A percentile compares a stretch with the other conserved stretches of the same genome.
Conservation (phyloP, 2,888 invertebrate genomes). For the Suillia variegata region DNA sequence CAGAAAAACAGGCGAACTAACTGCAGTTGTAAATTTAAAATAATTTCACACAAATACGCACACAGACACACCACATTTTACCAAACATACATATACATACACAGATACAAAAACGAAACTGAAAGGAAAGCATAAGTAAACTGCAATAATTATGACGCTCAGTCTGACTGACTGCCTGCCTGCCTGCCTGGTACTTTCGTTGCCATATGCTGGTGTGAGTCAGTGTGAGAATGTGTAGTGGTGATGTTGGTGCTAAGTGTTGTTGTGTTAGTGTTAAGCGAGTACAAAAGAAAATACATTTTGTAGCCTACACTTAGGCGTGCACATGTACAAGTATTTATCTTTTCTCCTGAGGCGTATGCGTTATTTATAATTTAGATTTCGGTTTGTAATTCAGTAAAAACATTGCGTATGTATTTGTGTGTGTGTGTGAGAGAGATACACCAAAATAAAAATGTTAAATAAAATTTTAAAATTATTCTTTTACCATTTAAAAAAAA, state of each 20-base stretch:
- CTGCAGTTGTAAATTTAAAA: neutral
- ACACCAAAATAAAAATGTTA: too few species aligned
- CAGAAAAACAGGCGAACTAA: too few species aligned
- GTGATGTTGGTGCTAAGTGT: too few species aligned
- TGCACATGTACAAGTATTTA: neutral
- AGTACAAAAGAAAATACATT: neutral
- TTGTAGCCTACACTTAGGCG: neutral
- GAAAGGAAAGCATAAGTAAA: neutral
- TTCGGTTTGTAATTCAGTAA: neutral
- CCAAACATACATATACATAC: neutral
- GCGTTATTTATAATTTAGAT: neutral
- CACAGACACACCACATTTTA: constrained; percentile 1
- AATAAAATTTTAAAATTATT: too few species aligned
- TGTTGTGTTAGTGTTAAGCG: neutral
- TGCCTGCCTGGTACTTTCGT: too few species aligned
- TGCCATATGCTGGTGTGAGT: too few species aligned
- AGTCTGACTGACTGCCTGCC: too few species aligned
- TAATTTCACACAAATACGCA: constrained; percentile 11
- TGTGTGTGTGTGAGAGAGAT: too few species aligned
- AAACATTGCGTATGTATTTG: too few species aligned
- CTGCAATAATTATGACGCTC: too few species aligned
- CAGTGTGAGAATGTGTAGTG: too few species aligned
- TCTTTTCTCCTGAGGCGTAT: neutral
- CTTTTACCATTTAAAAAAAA: too few species aligned
- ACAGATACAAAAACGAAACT: neutral